Base-by-base conservation (phyloP, 2,888 invertebrate species). In the Choreutis nemorana region DNA sequence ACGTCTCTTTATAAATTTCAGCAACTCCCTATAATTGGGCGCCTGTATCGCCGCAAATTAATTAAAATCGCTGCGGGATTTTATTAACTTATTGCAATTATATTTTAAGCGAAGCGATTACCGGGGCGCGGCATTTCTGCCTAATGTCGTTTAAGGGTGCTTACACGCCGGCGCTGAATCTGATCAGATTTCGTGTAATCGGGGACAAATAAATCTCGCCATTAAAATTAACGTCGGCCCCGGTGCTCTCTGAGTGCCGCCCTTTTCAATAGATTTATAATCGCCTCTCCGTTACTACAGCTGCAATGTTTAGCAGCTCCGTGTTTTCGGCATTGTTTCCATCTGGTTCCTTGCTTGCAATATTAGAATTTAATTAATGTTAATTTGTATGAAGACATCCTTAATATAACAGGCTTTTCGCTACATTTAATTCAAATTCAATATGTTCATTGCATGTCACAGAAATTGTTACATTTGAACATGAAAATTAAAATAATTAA, bases 11-110 rank as follows among this genome's bases (percentile, higher is more conserved):
- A 61, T 56, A 50, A 59, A 62, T 59, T 58, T 60, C 61, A 45
- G 55, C 50, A 61, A 65, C 65, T 58, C 60, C 55, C 48, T 71
- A 65, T 66, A 64, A 68, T 67, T 63, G 60, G 58, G 53, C 59
- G 56, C 52, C 56, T 52, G 62, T 55, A 56, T 63, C 55, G 55
- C 62, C 62, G 57, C 63, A 65, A 70, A 75, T 71, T 70, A 68
- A 73, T 71, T 72, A 67, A 62, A 62, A 63, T 53, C 58, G 61
- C 54, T 53, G 55, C 46, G 58, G 58, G 58, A 60, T 66, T 67
- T 68, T 66, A 70, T 71, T 66, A 71, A 71, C 65, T 72, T 75
- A 71, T 72, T 65, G 65, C 65, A 65, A 71, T 71, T 67, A 72
- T 63, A 67, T 70, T 70, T n/a, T 68, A 65, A 68, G 63, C 59